A percentile compares a stretch with the other conserved stretches of the same genome.
Evolutionary conservation across 2,113 vertebrate genomes (phyloP).

Genomic region (Vanacampus margaritifer): DNA sequence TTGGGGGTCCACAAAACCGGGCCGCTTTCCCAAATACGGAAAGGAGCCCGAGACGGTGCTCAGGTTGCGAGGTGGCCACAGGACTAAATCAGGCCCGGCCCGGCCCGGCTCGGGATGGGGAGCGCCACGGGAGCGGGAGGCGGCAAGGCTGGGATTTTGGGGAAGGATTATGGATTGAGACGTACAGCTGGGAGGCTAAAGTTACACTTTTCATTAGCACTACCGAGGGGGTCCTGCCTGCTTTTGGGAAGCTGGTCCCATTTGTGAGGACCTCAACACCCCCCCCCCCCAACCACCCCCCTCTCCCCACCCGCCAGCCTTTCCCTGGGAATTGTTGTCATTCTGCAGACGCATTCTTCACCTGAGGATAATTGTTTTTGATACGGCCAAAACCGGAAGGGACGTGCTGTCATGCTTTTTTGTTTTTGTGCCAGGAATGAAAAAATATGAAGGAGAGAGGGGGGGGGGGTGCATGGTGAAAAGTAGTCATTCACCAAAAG

Average conservation of each 20-base stretch:
- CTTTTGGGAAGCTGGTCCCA: constrained; percentile 64
- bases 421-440: constrained; percentile 49
- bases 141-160: constrained; percentile 70
- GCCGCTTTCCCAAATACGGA: not conserved
- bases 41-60: constrained; percentile 52
- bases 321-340: constrained; percentile 56
- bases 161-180: constrained; percentile 80
- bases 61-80: constrained; percentile 64
- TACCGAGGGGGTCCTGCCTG: constrained; percentile 75
- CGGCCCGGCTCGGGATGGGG: constrained; percentile 63
- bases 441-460: constrained; percentile 11
- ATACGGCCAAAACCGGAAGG: constrained; percentile 57
- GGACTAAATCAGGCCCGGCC: constrained; percentile 69
- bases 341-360: constrained; percentile 60
- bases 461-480: not conserved
- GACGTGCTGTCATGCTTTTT: constrained; percentile 42
- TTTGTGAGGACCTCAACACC: constrained; percentile 57
- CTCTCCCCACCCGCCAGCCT: constrained; percentile 15
- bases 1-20: not conserved
- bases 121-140: constrained; percentile 75
- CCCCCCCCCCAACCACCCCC: constrained; percentile 36
- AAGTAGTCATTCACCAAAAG: constrained; percentile 5
- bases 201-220: constrained; percentile 78
- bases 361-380: constrained; percentile 66
- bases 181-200: constrained; percentile 78